These are phyloP conservation scores for Craniophora ligustri DNA, from an alignment of 2,888 invertebrate species.

Conservation along the genomic window DNA sequence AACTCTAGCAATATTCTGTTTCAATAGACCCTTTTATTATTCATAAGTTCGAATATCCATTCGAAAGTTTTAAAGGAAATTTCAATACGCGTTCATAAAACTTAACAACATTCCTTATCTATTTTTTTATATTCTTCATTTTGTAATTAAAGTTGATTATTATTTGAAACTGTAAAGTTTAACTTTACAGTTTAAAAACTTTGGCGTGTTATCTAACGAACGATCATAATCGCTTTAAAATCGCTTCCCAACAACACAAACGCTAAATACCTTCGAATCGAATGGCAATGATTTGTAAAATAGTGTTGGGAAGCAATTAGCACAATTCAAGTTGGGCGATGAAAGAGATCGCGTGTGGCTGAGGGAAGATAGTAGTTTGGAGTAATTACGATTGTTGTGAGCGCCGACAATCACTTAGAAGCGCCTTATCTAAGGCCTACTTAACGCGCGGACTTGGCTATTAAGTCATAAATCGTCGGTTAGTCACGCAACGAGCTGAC, in stretches of 20 bases:
- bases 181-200: neutral
- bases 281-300: constrained; percentile 62
- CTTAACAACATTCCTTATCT: constrained; percentile 13
- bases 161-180: too few relatives aligned
- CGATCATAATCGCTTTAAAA: constrained; percentile 15
- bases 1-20: constrained; percentile 20
- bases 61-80: constrained; percentile 27
- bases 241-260: constrained; percentile 4
- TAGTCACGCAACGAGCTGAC: constrained; percentile 85
- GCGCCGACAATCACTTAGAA: constrained; percentile 88
- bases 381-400: constrained; percentile 89
- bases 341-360: constrained; percentile 84
- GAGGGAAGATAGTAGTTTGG: constrained; percentile 84
- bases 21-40: constrained; percentile 35
- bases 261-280: constrained; percentile 24
- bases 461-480: constrained; percentile 87
- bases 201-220: neutral
- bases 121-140: constrained; percentile 8
- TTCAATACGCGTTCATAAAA: constrained; percentile 18
- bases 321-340: constrained; percentile 78
- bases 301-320: constrained; percentile 77
- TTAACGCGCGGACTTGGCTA: constrained; percentile 85
- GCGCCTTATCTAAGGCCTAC: constrained; percentile 87
- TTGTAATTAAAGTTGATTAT: constrained; percentile 16
- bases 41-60: constrained; percentile 21